A percentile compares a stretch with the other conserved stretches of the same genome.
These are phyloP conservation scores for Polydrusus cervinus DNA, from an alignment of 2,888 invertebrate genomes.

Conservation along the genomic window DNA sequence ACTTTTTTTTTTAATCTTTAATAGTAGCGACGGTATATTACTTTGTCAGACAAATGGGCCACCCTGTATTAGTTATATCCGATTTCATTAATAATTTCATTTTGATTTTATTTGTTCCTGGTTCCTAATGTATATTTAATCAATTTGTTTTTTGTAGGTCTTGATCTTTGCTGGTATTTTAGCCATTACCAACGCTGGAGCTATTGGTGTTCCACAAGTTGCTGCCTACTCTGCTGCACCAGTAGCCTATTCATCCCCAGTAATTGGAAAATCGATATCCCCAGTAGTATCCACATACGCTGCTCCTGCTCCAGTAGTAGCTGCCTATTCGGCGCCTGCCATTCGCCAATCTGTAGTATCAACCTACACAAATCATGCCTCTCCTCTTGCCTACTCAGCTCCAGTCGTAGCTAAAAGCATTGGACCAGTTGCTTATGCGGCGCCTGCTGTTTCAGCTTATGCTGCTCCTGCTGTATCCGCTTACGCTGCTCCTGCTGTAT, in stretches of 20 bases:
- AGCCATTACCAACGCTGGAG: slow-evolving; percentile 77
- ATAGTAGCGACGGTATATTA: too few species aligned
- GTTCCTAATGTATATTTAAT: too few species aligned
- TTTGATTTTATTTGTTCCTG: too few species aligned
- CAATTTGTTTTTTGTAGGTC: slow-evolving; percentile 66
- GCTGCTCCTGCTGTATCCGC: slow-evolving; percentile 37
- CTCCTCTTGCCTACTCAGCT: slow-evolving; percentile 57
- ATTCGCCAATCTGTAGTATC: slow-evolving; percentile 73
- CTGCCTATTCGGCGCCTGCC: slow-evolving; percentile 55
- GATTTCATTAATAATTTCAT: too few species aligned
- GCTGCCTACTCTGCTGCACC: slow-evolving; percentile 66
- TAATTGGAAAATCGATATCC: slow-evolving; percentile 64
- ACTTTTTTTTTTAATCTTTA: too few species aligned
- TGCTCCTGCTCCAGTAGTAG: slow-evolving; percentile 59
- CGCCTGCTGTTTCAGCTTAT: slow-evolving; percentile 29
- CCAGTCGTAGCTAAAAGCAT: slow-evolving; percentile 44
- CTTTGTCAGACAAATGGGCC: too few species aligned
- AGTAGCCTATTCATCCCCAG: slow-evolving; percentile 64
- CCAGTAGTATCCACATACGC: slow-evolving; percentile 66
- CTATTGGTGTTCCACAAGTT: slow-evolving; percentile 64
- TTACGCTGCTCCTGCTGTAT: slow-evolving; percentile 37
- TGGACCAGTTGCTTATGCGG: slow-evolving; percentile 56
- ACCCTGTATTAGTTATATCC: too few species aligned
- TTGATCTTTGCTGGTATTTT: slow-evolving; percentile 75
- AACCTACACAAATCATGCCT: slow-evolving; percentile 54